phyloP scores from a whole-genome alignment of 2,888 invertebrate genomes.

The Hofmannophila pseudospretella region DNA sequence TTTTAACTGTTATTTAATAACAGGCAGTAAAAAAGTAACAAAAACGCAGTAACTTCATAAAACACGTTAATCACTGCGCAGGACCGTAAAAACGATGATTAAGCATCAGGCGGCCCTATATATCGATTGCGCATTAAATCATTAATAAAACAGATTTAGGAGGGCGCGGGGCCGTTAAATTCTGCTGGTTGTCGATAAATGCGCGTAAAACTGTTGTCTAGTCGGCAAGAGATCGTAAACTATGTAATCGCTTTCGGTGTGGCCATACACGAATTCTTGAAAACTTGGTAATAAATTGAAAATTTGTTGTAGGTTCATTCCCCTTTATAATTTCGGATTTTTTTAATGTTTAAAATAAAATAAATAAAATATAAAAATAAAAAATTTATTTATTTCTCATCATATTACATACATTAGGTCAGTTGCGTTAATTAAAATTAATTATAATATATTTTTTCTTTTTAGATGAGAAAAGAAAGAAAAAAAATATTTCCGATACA shows the following conservation, averaged over 20 bases:
- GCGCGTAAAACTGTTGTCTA: slow-evolving; percentile 45
- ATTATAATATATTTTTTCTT: too few species aligned
- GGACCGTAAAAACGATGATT: slow-evolving; percentile 30
- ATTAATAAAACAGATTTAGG: slow-evolving; percentile 55
- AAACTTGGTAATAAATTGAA: too few species aligned
- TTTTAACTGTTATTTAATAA: background rate
- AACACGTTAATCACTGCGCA: slow-evolving; percentile 2
- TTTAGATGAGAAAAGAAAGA: too few species aligned
- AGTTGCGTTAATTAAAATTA: too few species aligned
- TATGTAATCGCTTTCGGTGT: slow-evolving; percentile 34
- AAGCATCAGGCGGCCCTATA: slow-evolving; percentile 14
- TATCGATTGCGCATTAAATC: slow-evolving; percentile 42
- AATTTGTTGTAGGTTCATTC: background rate
- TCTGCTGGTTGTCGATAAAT: slow-evolving; percentile 55
- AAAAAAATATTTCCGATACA: too few species aligned
- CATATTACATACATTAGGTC: too few species aligned
- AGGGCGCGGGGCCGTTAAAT: slow-evolving; percentile 41
- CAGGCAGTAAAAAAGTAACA: background rate
- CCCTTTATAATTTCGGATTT: too few species aligned
- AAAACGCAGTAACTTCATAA: background rate
- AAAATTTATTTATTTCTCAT: too few species aligned
- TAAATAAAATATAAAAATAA: too few species aligned
- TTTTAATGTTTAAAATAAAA: too few species aligned
- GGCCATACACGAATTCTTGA: slow-evolving; percentile 31
- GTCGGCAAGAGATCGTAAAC: slow-evolving; percentile 38